Evolutionary conservation across 2,113 vertebrate species (phyloP), one percentile per base, ranked within the genome.

Genomic region (Ictidomys tridecemlineatus): DNA sequence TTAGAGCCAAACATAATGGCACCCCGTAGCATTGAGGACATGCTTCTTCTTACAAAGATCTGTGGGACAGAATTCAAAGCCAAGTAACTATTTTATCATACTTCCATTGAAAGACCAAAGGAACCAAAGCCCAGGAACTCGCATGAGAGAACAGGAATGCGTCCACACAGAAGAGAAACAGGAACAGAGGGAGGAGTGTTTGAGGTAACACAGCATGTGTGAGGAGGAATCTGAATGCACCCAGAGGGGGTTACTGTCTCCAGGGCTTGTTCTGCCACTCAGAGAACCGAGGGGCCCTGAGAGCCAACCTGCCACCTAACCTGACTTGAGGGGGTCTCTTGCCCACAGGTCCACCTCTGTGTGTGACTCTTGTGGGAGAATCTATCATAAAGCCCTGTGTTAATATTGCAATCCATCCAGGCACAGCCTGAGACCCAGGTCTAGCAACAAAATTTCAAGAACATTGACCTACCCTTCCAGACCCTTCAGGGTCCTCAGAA

Each of bases 141-240:
- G 17, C 16, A 14, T 9, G 30, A 26, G 51, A 32, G 18, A 11
- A 30, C 22, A 32, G 22, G 26, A 63, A 32, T 3, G 1, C 61
- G 61, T 58, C 69, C 58, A 13, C 30, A 63, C 34, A 24, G 16
- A 5, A 3, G 61, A 16, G 48, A 2, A 51, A 39, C 7, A 42
- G n/a, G 20, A 45, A 4, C 20, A 11, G 78, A 30, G 30, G 6
- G 10, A 53, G 26, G 45, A 20, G 1, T 5, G 13, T n/a, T 53
- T 0, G 10, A 34, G 9, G 32, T 6, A 32, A 53, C 20, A 17
- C 1, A 8, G 14, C 12, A 14, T 1, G 4, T 16, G 51, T 14
- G 13, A 53, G 51, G 14, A 13, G 14, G 51, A 14, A 53, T 58
- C 56, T 58, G 56, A 20, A 6, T 20, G 18, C 18, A 20, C 18